Conservation (phyloP, 2,888 invertebrate species). For the Clunio marinus region DNA sequence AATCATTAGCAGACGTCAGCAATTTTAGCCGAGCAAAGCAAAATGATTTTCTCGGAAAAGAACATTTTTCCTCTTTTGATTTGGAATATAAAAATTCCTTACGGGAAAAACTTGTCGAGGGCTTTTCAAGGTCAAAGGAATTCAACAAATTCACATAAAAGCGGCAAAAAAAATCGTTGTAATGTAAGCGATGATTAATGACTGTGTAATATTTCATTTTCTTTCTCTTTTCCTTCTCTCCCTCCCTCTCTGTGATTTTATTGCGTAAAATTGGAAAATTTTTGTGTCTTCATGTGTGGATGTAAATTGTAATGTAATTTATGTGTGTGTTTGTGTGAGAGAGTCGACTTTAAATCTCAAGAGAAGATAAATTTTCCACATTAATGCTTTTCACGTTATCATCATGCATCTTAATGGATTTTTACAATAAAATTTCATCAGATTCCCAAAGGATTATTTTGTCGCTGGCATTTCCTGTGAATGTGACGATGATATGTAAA, state of each 20-base stretch:
- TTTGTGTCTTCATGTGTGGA: background rate
- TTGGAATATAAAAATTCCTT: too few relatives aligned
- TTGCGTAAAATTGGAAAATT: constrained; percentile 14
- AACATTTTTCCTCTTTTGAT: too few relatives aligned
- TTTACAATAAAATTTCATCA: constrained; percentile 28
- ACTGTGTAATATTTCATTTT: constrained; percentile 20
- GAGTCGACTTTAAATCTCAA: constrained; percentile 7
- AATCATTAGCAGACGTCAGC: background rate
- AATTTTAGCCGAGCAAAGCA: background rate
- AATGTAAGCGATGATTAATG: constrained; percentile 33
- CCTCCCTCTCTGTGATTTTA: background rate
- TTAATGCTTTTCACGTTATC: constrained; percentile 34
- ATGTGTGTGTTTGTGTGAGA: background rate
- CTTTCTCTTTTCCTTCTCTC: background rate
- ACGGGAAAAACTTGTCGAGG: background rate
- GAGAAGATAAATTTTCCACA: constrained; percentile 37
- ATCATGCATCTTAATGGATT: constrained; percentile 36
- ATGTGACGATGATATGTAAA: constrained; percentile 7
- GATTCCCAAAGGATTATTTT: constrained; percentile 23
- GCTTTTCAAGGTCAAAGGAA: constrained; percentile 16
- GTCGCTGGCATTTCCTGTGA: background rate
- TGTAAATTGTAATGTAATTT: background rate
- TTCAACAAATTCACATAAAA: constrained; percentile 8
- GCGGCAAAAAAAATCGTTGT: background rate
- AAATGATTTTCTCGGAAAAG: too few relatives aligned